Conservation (phyloP, 1,140 invertebrate genomes). For the Helicorthomorpha holstii region DNA sequence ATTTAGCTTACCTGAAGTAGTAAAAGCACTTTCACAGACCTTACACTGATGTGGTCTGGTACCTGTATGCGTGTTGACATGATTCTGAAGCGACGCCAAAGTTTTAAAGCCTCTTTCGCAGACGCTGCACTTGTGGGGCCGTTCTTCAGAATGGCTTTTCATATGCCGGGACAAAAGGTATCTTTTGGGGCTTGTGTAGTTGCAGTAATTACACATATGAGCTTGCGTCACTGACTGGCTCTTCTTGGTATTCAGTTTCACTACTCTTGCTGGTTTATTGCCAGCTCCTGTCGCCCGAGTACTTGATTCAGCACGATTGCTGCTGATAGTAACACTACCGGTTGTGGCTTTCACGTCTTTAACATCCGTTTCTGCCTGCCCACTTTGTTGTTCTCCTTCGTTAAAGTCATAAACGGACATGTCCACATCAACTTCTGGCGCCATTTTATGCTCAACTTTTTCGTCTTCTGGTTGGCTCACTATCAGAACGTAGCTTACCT, state of each 20-base stretch:
- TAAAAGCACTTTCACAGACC: slow-evolving; percentile 80
- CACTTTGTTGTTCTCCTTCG: slow-evolving; percentile 38
- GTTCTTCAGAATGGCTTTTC: slow-evolving; percentile 87
- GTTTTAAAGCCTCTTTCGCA: slow-evolving; percentile 94
- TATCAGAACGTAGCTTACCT: slow-evolving; percentile 77
- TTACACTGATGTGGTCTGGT: slow-evolving; percentile 89
- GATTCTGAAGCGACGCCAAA: slow-evolving; percentile 78
- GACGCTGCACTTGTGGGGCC: slow-evolving; percentile 84
- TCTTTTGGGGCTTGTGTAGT: slow-evolving; percentile 72
- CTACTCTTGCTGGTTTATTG: slow-evolving; percentile 10
- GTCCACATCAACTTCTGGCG: slow-evolving; percentile 23
- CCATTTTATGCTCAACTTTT: slow-evolving; percentile 29
- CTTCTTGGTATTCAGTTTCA: slow-evolving; percentile 48
- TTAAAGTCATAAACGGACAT: slow-evolving; percentile 38
- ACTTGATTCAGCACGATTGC: not conserved
- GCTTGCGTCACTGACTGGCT: slow-evolving; percentile 47
- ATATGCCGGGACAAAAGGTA: slow-evolving; percentile 79
- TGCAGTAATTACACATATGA: slow-evolving; percentile 76
- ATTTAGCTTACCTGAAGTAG: slow-evolving; percentile 70
- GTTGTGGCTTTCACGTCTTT: not conserved
- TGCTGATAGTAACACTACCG: not conserved
- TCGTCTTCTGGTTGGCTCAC: slow-evolving; percentile 47
- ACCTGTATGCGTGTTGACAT: slow-evolving; percentile 91
- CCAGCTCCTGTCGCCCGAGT: not conserved
- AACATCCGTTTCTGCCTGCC: slow-evolving; percentile 17